Base-by-base conservation (phyloP, 2,888 invertebrate genomes). In the Mystacides longicornis region DNA sequence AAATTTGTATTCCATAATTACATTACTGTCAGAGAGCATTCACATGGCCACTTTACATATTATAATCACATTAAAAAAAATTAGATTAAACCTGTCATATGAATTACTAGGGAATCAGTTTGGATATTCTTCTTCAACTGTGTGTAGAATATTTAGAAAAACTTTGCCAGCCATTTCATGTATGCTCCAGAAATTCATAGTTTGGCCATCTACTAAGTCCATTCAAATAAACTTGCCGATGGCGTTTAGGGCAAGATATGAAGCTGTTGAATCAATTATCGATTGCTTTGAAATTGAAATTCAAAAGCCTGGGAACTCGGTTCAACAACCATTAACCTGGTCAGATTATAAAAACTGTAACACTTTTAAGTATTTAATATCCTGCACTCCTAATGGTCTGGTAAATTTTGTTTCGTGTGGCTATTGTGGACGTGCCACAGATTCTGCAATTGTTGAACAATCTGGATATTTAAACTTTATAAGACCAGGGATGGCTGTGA, bases 401-500 rank as follows among this genome's bases (percentile, higher is more conserved):
- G 19, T 51, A 4, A 51, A 51, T 23, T 51, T 11, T 20, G 16
- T 51, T 19, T 51, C 42, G 3, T 7, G 7, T 11, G 51, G 48
- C 14, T 46, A 51, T 37, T 33, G 51, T 33, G 51, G 51, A 33
- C 33, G 51, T 3, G 14, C 42, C 33, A 23, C 51, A 23, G 51
- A 51, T 51, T 18, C 45, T 7, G 4, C 7, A 2, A 43, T 51
- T 9, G 18, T 20, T 1, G 23, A 51, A 45, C 19, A 43, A 22
- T 43, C 37, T 23, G 51, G 45, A 3, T 51, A 51, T 23, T 20
- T 45, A 9, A 19, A 43, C 18, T 4, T 23, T n/a, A 18, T 60
- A 14, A 33, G 23, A 11, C 47, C 47, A 14, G 56, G 54, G n/a
- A 47, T 43, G 47, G 11, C n/a, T 9, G 51, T 60, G 4, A 58